Evolutionary conservation across 2,888 invertebrate genomes (phyloP).

Genomic region (Diploptera punctata): DNA sequence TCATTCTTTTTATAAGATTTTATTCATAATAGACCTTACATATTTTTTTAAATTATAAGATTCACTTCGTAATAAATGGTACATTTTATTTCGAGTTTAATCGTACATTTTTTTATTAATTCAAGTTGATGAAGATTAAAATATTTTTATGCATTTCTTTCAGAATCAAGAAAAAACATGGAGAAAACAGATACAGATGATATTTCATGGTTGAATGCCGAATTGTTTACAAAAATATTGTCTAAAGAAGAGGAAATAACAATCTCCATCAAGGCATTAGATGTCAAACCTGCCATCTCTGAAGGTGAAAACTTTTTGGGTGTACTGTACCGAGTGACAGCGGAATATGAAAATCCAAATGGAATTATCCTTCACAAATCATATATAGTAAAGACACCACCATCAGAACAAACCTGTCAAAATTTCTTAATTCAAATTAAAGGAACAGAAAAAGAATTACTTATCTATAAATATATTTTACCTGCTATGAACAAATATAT

Average conservation of each 20-base stretch:
- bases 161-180: no score
- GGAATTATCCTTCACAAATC: background rate
- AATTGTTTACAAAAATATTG: background rate
- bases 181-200: no score
- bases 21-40: no score
- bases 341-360: background rate
- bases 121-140: no score
- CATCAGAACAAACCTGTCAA: slow-evolving; percentile 15
- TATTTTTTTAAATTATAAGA: no score
- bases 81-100: no score
- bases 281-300: background rate
- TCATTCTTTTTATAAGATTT: no score
- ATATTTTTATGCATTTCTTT: no score
- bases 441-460: slow-evolving; percentile 15
- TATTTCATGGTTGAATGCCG: background rate
- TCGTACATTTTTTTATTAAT: no score
- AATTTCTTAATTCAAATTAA: slow-evolving; percentile 1
- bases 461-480: slow-evolving; percentile 5
- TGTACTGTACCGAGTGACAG: background rate
- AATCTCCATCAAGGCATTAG: background rate
- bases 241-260: background rate
- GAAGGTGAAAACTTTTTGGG: slow-evolving; percentile 21
- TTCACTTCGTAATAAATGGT: no score
- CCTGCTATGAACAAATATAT: slow-evolving; percentile 2
- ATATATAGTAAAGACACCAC: slow-evolving; percentile 20